A percentile compares a stretch with the other conserved stretches of the same genome.
Evolutionary conservation across 2,797 vertebrate genomes (phyloP).

Genomic region (Tadarida brasiliensis): DNA sequence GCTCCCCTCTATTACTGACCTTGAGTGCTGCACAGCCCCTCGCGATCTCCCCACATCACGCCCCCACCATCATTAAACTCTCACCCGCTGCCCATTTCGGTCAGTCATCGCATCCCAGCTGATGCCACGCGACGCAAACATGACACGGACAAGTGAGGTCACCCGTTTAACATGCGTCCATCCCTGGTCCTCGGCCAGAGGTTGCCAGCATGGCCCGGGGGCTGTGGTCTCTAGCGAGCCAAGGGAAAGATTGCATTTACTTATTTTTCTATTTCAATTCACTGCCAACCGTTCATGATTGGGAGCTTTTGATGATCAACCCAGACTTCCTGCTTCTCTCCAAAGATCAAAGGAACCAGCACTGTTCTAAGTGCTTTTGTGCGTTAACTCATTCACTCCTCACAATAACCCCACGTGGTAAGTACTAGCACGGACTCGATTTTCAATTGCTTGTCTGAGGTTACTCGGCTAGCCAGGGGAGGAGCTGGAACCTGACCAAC

Average conservation of each 20-base stretch:
- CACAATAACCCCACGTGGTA: not conserved
- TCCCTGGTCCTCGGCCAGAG: not conserved
- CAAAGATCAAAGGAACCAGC: not conserved
- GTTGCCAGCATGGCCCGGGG: accelerated
- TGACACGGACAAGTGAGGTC: not conserved
- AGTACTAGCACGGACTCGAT: not conserved
- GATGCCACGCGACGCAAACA: accelerated
- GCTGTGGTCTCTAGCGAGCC: not conserved
- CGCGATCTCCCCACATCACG: no score
- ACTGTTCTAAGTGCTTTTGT: not conserved
- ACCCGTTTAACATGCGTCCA: not conserved
- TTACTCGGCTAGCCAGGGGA: not conserved
- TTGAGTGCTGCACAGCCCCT: not conserved
- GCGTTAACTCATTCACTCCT: not conserved
- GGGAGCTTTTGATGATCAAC: not conserved
- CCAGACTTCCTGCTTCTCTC: not conserved
- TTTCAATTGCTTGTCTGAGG: not conserved
- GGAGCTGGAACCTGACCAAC: not conserved
- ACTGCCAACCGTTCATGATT: not conserved
- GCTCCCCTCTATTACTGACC: not conserved
- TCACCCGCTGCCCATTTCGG: not conserved
- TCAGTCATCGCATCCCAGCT: accelerated
- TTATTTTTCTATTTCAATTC: not conserved
- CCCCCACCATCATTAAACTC: not conserved
- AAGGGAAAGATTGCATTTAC: not conserved